Conservation (phyloP, 2,113 vertebrate genomes). For the Panthera uncia region DNA sequence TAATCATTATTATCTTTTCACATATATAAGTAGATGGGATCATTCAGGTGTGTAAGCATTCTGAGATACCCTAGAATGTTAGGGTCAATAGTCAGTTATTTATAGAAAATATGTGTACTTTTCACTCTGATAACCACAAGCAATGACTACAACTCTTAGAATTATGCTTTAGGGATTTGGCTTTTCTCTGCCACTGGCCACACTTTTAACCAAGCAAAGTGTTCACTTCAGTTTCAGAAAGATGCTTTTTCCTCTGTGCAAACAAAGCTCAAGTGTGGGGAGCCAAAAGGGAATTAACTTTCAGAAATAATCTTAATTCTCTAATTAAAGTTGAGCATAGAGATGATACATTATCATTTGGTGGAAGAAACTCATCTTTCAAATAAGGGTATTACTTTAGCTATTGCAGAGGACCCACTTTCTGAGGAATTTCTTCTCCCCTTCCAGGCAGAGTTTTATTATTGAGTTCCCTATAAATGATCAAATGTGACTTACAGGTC, state of each 20-base stretch:
- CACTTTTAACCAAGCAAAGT: not conserved
- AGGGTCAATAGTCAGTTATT: not conserved
- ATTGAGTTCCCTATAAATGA: constrained; percentile 20
- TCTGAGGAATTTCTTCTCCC: not conserved
- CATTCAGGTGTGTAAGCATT: not conserved
- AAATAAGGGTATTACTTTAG: constrained; percentile 5
- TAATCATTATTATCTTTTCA: not conserved
- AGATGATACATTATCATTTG: not conserved
- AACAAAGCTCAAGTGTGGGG: not conserved
- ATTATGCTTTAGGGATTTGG: not conserved
- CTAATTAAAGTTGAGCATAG: not conserved
- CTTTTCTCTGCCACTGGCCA: not conserved
- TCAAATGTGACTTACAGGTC: constrained; percentile 35
- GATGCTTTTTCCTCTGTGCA: not conserved
- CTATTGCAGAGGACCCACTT: not conserved
- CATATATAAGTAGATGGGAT: not conserved
- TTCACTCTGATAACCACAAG: not conserved
- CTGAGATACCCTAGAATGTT: not conserved
- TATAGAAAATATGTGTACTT: not conserved
- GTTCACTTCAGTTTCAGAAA: not conserved
- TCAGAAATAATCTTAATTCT: constrained; percentile 44
- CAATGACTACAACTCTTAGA: not conserved
- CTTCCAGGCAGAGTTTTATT: constrained; percentile 37
- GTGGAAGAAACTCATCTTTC: constrained; percentile 25
- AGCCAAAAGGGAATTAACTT: not conserved